Evolutionary conservation across 2,888 invertebrate species (phyloP).

Genomic region (Epistrophe grossulariae): DNA sequence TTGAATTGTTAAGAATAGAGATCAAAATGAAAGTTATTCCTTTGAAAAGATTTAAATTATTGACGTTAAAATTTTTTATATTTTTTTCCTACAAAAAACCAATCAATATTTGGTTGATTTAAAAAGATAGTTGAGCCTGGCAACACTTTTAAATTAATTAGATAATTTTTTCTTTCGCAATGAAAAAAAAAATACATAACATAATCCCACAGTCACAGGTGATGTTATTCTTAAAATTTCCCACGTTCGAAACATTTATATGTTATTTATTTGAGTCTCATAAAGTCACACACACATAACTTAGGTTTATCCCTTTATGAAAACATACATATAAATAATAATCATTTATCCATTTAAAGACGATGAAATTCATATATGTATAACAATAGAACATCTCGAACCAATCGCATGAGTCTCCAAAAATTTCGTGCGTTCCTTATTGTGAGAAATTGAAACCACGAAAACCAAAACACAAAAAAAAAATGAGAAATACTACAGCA

Average conservation of each 20-base stretch:
- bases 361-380: not conserved
- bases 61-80: not conserved
- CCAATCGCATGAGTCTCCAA: not conserved
- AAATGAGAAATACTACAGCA: not conserved
- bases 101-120: not conserved
- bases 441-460: conserved; percentile 9
- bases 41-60: not conserved
- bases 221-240: not conserved
- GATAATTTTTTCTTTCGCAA: not conserved
- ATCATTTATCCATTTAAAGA: not conserved
- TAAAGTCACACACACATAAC: not conserved
- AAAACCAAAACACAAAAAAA: not conserved
- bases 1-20: not conserved
- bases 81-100: not conserved
- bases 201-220: not conserved
- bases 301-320: not conserved
- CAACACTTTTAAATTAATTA: not conserved
- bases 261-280: conserved; percentile 20
- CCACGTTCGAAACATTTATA: not conserved
- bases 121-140: too few species aligned
- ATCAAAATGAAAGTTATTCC: not conserved
- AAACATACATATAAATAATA: conserved; percentile 11
- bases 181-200: not conserved
- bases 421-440: not conserved
- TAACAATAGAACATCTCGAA: not conserved